Conservation (phyloP, 2,888 invertebrate genomes). For the Epinotia brunnichana region DNA sequence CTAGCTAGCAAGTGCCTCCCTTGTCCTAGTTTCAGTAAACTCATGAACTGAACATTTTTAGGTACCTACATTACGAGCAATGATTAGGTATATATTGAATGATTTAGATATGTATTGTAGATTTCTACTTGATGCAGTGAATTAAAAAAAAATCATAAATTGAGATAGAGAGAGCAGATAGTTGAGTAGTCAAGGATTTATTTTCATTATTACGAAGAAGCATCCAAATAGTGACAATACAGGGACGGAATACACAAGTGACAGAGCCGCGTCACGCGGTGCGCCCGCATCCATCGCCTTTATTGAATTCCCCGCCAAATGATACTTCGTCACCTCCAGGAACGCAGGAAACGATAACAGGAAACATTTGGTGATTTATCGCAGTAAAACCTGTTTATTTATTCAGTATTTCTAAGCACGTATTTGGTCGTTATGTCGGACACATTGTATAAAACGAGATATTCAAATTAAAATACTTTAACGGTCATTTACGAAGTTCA, state of each 20-base stretch:
- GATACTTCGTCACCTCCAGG: slow-evolving; percentile 69
- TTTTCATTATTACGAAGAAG: slow-evolving; percentile 15
- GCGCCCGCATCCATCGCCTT: slow-evolving; percentile 66
- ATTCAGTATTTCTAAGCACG: slow-evolving; percentile 37
- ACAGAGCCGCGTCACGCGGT: slow-evolving; percentile 56
- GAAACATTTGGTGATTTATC: slow-evolving; percentile 61
- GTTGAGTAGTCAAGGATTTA: background rate
- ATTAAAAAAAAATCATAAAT: no score
- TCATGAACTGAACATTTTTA: background rate
- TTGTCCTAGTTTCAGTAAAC: background rate
- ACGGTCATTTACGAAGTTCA: background rate
- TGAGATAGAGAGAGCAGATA: no score
- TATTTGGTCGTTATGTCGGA: slow-evolving; percentile 27
- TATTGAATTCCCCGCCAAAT: slow-evolving; percentile 78
- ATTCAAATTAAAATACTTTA: background rate
- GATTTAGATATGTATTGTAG: no score
- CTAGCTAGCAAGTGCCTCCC: no score
- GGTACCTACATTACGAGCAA: background rate
- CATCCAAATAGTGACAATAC: slow-evolving; percentile 55
- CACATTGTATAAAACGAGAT: slow-evolving; percentile 12
- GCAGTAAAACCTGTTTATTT: slow-evolving; percentile 27
- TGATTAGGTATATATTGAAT: background rate
- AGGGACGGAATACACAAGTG: slow-evolving; percentile 65
- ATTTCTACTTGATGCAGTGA: no score
- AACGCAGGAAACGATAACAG: slow-evolving; percentile 69